These are phyloP conservation scores for Tubulanus polymorphus DNA, from an alignment of 2,888 invertebrate species.

Conservation along the genomic window DNA sequence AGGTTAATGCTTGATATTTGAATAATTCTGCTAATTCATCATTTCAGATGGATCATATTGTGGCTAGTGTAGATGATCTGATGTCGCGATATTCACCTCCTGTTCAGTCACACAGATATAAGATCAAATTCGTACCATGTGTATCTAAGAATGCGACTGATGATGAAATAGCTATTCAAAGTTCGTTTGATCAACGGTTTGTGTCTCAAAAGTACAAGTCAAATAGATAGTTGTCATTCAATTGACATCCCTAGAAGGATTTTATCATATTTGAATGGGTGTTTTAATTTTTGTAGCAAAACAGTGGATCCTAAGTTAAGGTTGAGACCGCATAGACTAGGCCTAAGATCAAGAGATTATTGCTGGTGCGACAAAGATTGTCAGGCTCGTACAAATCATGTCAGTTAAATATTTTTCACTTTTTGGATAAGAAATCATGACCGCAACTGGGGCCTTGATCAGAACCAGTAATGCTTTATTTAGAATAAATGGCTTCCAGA, in stretches of 20 bases:
- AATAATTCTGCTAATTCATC: not conserved
- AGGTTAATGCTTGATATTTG: no score
- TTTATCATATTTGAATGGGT: not conserved
- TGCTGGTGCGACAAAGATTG: conserved; percentile 48
- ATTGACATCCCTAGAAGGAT: no score
- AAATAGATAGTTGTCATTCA: no score
- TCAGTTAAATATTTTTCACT: conserved; percentile 22
- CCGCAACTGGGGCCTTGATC: not conserved
- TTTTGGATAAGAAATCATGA: not conserved
- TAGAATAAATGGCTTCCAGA: conserved; percentile 27
- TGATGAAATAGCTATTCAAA: conserved; percentile 22
- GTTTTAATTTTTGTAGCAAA: conserved; percentile 4
- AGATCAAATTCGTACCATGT: conserved; percentile 42
- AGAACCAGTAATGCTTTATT: not conserved
- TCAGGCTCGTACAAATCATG: conserved; percentile 31
- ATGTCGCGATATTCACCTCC: conserved; percentile 38
- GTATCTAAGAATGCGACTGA: conserved; percentile 22
- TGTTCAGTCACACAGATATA: conserved; percentile 38
- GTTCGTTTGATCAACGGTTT: conserved; percentile 23
- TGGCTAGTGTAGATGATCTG: conserved; percentile 34
- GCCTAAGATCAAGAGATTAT: conserved; percentile 24
- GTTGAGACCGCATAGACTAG: conserved; percentile 26
- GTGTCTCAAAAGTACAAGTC: no score
- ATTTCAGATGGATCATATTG: conserved; percentile 42
- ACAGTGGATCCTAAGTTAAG: conserved; percentile 13